Evolutionary conservation across 1,140 invertebrate species (phyloP).

Genomic region (Drosophila nigrodunni): DNA sequence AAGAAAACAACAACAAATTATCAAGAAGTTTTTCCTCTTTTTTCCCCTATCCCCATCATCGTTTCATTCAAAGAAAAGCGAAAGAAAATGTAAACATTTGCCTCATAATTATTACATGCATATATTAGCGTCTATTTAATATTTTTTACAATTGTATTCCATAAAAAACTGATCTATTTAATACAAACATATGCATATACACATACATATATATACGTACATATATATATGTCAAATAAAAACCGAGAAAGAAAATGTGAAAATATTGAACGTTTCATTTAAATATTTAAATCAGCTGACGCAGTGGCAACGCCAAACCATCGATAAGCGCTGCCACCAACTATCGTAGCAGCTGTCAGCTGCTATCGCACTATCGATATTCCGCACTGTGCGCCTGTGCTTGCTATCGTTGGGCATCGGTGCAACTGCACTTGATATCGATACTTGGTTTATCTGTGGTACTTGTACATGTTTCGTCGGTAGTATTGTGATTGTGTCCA

Average conservation of each 20-base stretch:
- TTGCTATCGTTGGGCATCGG: conserved; percentile 13
- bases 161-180: conserved; percentile 58
- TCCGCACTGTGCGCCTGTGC: conserved; percentile 7
- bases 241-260: background rate
- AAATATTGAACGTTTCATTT: conserved; percentile 11
- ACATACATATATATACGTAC: background rate
- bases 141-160: conserved; percentile 77
- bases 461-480: conserved; percentile 46
- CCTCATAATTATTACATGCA: conserved; percentile 66
- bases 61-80: conserved; percentile 4
- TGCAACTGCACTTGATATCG: conserved; percentile 34
- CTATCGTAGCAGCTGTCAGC: background rate
- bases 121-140: conserved; percentile 65
- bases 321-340: background rate
- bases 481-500: conserved; percentile 77
- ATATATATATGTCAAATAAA: conserved; percentile 12
- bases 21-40: conserved; percentile 22
- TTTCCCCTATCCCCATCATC: background rate
- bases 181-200: conserved; percentile 27
- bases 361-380: conserved; percentile 1
- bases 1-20: conserved; percentile 34
- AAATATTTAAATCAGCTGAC: no score
- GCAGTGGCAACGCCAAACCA: conserved; percentile 2
- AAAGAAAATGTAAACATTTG: conserved; percentile 66
- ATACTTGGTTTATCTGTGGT: conserved; percentile 50